These are phyloP conservation scores for Cryptoleucopteryx plumbea DNA, from an alignment of 2,113 vertebrate species.

Conservation along the genomic window DNA sequence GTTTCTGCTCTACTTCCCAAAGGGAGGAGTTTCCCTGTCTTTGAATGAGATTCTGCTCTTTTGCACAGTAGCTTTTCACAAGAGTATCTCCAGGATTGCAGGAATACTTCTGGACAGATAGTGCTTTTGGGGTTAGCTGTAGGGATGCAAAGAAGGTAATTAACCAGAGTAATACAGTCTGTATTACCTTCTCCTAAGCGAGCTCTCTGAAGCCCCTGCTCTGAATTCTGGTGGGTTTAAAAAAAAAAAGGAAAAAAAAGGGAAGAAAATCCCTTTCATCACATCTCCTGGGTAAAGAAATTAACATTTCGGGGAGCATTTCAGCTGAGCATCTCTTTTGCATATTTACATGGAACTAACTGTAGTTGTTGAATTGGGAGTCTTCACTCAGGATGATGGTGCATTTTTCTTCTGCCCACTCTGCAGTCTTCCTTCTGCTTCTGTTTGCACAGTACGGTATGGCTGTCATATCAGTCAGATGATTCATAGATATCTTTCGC, in stretches of 20 bases:
- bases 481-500: not conserved
- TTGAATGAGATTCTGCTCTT: constrained; percentile 6
- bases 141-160: not conserved
- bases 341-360: not conserved
- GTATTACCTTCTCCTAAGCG: not conserved
- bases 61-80: not conserved
- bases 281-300: not conserved
- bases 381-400: not conserved
- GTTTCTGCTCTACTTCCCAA: constrained; percentile 50
- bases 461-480: not conserved
- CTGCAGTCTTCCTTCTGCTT: not conserved
- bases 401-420: not conserved
- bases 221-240: not conserved
- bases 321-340: not conserved
- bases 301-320: not conserved
- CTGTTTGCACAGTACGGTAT: not conserved
- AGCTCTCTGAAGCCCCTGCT: not conserved
- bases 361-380: not conserved
- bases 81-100: not conserved
- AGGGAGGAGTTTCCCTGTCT: not conserved
- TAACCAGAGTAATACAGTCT: not conserved
- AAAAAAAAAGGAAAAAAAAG: not conserved
- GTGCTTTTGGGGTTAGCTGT: not conserved
- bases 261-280: not conserved
- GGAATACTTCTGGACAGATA: not conserved